Evolutionary conservation across 2,113 vertebrate genomes (phyloP).

Genomic region (Bucco capensis): DNA sequence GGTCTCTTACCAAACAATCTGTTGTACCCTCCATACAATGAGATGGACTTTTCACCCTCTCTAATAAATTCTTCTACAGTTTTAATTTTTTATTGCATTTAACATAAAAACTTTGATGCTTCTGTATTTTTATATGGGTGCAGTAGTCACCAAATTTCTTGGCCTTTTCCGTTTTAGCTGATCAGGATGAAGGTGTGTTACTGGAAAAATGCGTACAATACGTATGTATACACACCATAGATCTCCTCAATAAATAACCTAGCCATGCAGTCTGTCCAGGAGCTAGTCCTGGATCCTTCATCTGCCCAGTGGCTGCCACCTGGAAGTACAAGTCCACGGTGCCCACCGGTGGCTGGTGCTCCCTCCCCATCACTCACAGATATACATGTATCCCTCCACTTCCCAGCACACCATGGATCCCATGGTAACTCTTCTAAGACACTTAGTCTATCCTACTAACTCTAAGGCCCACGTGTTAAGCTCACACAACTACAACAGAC

Average conservation of each 20-base stretch:
- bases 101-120: background rate
- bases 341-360: background rate
- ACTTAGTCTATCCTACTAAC: background rate
- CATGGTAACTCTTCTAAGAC: background rate
- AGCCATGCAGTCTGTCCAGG: background rate
- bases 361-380: background rate
- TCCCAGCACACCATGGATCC: background rate
- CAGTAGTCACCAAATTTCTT: background rate
- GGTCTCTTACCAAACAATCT: background rate
- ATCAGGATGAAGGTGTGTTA: background rate
- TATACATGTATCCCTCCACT: fast-evolving
- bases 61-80: background rate
- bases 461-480: background rate
- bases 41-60: background rate
- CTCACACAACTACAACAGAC: too few relatives aligned
- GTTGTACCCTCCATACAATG: background rate
- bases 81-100: background rate
- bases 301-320: background rate
- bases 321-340: background rate
- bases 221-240: background rate
- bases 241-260: background rate
- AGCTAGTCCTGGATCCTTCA: background rate
- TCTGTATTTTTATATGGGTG: too few relatives aligned
- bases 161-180: background rate
- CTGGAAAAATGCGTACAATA: background rate